A percentile compares a stretch with the other conserved stretches of the same genome.
Conservation (phyloP, 2,888 invertebrate genomes). For the Sinelater perroti region DNA sequence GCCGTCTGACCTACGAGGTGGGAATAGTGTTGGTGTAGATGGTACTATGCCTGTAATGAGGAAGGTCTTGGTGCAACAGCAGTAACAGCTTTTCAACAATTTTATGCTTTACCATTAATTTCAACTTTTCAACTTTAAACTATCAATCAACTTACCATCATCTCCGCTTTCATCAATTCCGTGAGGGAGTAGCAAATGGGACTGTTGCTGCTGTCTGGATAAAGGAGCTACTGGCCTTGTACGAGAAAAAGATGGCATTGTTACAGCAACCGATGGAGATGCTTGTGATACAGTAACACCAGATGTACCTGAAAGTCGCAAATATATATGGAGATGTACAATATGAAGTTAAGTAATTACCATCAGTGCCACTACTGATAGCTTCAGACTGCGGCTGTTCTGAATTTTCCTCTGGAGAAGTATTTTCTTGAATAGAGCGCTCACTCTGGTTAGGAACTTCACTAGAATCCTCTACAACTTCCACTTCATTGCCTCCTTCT, state of each 20-base stretch:
- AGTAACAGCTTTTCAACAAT: too few species aligned
- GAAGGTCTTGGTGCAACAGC: neutral
- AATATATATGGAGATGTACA: neutral
- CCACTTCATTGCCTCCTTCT: conserved; percentile 64
- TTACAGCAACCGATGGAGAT: conserved; percentile 54
- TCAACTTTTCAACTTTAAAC: too few species aligned
- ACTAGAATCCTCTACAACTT: conserved; percentile 70
- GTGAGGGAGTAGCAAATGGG: conserved; percentile 63
- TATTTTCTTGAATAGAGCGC: conserved; percentile 48
- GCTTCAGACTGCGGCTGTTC: conserved; percentile 68
- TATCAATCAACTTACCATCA: conserved; percentile 63
- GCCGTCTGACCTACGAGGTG: conserved; percentile 83
- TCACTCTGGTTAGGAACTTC: conserved; percentile 71
- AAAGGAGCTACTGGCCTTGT: conserved; percentile 64
- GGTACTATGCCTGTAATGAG: conserved; percentile 75
- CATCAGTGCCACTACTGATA: conserved; percentile 79
- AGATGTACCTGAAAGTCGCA: conserved; percentile 44
- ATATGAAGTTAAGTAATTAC: conserved; percentile 55
- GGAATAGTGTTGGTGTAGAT: conserved; percentile 86
- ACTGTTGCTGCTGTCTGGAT: conserved; percentile 62
- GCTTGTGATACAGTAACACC: conserved; percentile 55
- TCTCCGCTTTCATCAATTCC: conserved; percentile 74
- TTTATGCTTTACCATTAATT: too few species aligned
- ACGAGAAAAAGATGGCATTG: conserved; percentile 63
- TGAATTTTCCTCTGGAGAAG: conserved; percentile 57